phyloP scores from a whole-genome alignment of 92 coral and sea anemone genomes.

The Palythoa grandis region DNA sequence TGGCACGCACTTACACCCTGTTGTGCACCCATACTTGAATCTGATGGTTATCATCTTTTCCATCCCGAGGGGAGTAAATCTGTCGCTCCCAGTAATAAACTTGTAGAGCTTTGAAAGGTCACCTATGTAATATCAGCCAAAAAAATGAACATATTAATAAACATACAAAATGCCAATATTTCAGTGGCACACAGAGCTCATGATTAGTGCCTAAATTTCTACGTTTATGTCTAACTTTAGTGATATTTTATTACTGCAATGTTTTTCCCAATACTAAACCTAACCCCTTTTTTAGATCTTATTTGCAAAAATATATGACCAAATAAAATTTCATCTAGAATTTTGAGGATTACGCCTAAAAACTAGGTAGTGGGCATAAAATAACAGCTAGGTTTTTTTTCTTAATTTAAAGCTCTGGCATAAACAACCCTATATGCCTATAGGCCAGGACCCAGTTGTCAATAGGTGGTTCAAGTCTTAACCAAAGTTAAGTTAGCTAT shows the following conservation, averaged over 20 bases:
- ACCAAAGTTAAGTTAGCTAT: constrained; percentile 6
- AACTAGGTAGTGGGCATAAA: constrained; percentile 15
- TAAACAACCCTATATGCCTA: constrained; percentile 9
- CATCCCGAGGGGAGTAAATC: constrained; percentile 44
- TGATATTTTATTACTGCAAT: constrained; percentile 13
- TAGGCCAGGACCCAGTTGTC: constrained; percentile 11
- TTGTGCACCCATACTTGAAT: constrained; percentile 37
- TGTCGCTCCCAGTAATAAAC: constrained; percentile 46
- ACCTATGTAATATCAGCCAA: constrained; percentile 20
- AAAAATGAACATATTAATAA: background rate
- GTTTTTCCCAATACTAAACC: constrained; percentile 12
- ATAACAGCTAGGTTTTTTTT: constrained; percentile 11
- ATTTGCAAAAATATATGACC: constrained; percentile 9
- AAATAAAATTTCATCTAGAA: constrained; percentile 5
- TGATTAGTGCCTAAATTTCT: constrained; percentile 9
- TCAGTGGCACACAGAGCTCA: constrained; percentile 14
- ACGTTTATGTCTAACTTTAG: constrained; percentile 8
- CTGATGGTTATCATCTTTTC: constrained; percentile 41
- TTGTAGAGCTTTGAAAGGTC: constrained; percentile 50
- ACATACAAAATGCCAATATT: constrained; percentile 2
- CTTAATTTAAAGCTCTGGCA: constrained; percentile 10
- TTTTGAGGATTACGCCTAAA: constrained; percentile 11
- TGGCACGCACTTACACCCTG: constrained; percentile 10
- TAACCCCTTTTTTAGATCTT: constrained; percentile 9
- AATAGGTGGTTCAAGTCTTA: constrained; percentile 12